A percentile compares a stretch with the other conserved stretches of the same genome.
Conservation (phyloP, 2,888 invertebrate species). For the Patella depressa region DNA sequence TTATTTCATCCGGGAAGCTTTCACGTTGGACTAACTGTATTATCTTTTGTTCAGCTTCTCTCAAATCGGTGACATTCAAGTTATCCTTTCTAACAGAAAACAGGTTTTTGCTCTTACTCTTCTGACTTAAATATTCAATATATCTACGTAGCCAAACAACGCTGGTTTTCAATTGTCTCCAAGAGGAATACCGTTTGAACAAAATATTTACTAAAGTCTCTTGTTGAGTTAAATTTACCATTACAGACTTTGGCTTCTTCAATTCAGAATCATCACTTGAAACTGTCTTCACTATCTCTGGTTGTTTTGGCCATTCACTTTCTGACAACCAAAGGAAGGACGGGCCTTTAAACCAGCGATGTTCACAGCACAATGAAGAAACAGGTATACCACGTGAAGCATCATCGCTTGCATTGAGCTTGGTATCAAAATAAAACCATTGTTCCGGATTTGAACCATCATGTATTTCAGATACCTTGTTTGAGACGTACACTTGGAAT, state of each 20-base stretch:
- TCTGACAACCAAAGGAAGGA: conserved; percentile 20
- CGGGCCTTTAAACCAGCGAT: conserved; percentile 21
- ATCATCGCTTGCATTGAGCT: neutral
- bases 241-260: neutral
- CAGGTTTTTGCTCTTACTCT: neutral
- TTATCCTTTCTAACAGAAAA: neutral
- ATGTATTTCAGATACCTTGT: conserved; percentile 15
- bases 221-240: neutral
- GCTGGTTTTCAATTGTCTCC: neutral
- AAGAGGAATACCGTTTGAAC: conserved; percentile 3
- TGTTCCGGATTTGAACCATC: conserved; percentile 12
- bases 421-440: conserved; percentile 7
- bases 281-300: neutral
- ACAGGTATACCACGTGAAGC: neutral
- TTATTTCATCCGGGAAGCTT: too few relatives aligned
- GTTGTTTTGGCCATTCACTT: conserved; percentile 19
- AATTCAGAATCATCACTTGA: neutral
- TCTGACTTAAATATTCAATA: neutral
- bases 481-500: conserved; percentile 22
- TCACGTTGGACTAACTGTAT: too few relatives aligned
- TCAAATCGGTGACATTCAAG: neutral
- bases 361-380: neutral
- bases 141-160: neutral
- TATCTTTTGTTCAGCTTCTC: too few relatives aligned
- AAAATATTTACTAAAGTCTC: neutral